Conservation (phyloP, 2,888 invertebrate genomes). For the Cosmopolites sordidus region DNA sequence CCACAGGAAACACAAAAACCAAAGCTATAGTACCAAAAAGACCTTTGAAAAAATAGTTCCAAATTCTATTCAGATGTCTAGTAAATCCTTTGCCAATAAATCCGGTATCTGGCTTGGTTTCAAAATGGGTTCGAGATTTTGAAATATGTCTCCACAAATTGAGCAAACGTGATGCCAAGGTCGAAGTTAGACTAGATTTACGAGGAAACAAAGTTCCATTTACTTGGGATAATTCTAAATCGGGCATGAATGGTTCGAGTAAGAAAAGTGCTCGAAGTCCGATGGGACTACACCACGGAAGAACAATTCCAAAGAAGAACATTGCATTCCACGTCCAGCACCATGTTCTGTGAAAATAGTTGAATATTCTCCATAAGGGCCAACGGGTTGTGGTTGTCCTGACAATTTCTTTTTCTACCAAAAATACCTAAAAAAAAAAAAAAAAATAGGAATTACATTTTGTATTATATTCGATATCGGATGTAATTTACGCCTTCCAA, state of each 20-base stretch:
- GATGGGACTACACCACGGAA: constrained; percentile 89
- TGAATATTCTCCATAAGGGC: constrained; percentile 88
- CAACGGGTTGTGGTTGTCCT: constrained; percentile 80
- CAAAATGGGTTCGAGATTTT: constrained; percentile 84
- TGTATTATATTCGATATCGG: neutral
- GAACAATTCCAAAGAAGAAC: constrained; percentile 82
- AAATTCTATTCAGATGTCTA: constrained; percentile 77
- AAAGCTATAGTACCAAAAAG: constrained; percentile 74
- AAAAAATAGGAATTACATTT: neutral
- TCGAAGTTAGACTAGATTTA: constrained; percentile 81
- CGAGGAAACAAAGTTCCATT: constrained; percentile 85
- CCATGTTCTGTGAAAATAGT: constrained; percentile 75
- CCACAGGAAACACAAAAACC: constrained; percentile 71
- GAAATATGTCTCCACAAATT: constrained; percentile 87
- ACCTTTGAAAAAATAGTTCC: constrained; percentile 87
- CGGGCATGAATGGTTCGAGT: constrained; percentile 80
- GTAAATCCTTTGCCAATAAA: constrained; percentile 79
- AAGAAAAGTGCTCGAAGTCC: constrained; percentile 77
- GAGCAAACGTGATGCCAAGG: constrained; percentile 76
- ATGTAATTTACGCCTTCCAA: no score
- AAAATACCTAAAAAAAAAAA: constrained; percentile 53
- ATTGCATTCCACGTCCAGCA: constrained; percentile 93
- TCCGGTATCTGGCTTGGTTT: constrained; percentile 89
- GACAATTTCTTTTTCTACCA: constrained; percentile 69
- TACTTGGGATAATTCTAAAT: constrained; percentile 78